phyloP scores from a whole-genome alignment of 1,140 invertebrate species.

The Subanguina moxae region DNA sequence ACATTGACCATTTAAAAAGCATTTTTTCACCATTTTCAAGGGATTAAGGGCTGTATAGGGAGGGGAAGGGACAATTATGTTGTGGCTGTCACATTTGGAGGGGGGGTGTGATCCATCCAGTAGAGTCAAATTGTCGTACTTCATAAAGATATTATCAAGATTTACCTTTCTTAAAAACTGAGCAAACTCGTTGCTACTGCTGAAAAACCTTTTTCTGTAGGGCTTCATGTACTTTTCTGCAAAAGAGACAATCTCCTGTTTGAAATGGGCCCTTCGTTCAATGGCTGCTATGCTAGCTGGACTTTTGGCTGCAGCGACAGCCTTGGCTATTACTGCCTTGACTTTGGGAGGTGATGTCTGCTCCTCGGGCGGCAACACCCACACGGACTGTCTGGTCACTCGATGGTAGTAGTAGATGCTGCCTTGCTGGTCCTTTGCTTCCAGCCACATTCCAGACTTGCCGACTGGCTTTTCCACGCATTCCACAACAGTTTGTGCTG shows the following conservation, averaged over 20 bases:
- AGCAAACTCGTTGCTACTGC: background rate
- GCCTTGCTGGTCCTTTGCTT: background rate
- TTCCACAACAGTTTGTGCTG: too few relatives aligned
- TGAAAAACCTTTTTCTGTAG: conserved; percentile 5
- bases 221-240: background rate
- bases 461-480: background rate
- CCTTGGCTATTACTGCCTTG: background rate
- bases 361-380: conserved; percentile 10
- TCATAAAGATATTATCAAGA: background rate
- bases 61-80: too few relatives aligned
- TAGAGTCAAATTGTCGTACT: background rate
- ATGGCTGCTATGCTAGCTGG: background rate
- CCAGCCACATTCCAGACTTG: conserved; percentile 13
- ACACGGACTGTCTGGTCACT: background rate
- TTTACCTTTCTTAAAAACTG: conserved; percentile 8
- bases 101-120: too few relatives aligned
- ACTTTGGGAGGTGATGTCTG: background rate
- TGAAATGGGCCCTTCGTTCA: conserved; percentile 1
- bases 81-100: too few relatives aligned
- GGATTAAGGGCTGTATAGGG: too few relatives aligned
- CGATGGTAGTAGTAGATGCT: conserved; percentile 18
- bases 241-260: conserved; percentile 5
- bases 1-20: too few relatives aligned
- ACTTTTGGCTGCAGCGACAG: background rate
- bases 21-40: too few relatives aligned